These are phyloP conservation scores for Euplexia lucipara DNA, from an alignment of 2,888 invertebrate species.

Conservation along the genomic window DNA sequence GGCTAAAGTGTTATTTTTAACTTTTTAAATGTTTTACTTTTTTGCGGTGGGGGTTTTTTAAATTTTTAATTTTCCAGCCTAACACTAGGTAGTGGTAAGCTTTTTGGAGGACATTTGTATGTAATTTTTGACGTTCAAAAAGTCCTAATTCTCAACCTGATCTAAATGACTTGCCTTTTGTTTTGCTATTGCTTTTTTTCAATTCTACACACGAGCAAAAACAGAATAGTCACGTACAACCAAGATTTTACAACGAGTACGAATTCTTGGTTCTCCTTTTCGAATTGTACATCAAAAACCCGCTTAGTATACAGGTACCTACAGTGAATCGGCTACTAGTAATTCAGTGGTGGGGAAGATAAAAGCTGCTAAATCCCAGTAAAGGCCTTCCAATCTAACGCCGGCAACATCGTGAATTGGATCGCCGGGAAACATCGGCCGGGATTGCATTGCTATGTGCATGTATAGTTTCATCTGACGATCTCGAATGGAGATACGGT, in stretches of 20 bases:
- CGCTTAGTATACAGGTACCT: constrained; percentile 2
- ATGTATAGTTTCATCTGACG: constrained; percentile 17
- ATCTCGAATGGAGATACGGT: constrained; percentile 9
- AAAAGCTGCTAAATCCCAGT: constrained; percentile 41
- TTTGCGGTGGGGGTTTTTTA: too few species aligned
- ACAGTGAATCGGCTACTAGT: constrained; percentile 20
- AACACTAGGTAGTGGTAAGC: too few species aligned
- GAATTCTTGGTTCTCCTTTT: constrained; percentile 10
- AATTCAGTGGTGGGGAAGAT: constrained; percentile 40
- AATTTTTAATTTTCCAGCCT: too few species aligned
- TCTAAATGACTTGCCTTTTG: too few species aligned
- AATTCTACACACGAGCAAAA: background rate
- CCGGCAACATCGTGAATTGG: constrained; percentile 36
- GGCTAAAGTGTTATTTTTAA: too few species aligned
- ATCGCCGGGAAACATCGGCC: constrained; percentile 43
- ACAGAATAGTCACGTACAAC: background rate
- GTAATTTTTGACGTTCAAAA: too few species aligned
- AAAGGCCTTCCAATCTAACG: constrained; percentile 52
- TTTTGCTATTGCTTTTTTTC: too few species aligned
- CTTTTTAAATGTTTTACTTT: too few species aligned
- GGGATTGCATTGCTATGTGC: constrained; percentile 34
- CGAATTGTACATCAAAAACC: constrained; percentile 17
- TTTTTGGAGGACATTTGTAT: too few species aligned
- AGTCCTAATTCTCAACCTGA: too few species aligned
- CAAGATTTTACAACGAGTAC: background rate